These are phyloP conservation scores for Ailurus styani DNA, from an alignment of 2,113 vertebrate species.

Conservation along the genomic window DNA sequence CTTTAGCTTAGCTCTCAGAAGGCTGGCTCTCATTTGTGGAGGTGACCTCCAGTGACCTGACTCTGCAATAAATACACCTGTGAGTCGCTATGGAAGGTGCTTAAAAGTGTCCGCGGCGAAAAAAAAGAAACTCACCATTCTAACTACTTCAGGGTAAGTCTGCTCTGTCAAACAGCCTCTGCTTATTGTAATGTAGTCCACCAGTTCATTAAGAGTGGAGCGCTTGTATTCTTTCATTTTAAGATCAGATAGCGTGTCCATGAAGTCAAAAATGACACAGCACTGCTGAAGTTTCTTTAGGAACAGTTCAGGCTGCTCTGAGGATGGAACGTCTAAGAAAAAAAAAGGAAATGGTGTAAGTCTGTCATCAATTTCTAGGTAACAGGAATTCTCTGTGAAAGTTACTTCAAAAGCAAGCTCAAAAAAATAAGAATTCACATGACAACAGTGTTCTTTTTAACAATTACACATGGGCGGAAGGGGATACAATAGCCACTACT, in stretches of 20 bases:
- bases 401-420: conserved; percentile 78
- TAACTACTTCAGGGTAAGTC: conserved; percentile 99
- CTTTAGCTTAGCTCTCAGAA: conserved; percentile 54
- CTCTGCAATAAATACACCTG: conserved; percentile 67
- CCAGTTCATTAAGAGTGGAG: conserved; percentile 99
- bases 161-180: conserved; percentile 99
- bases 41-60: conserved; percentile 51
- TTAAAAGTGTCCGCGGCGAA: conserved; percentile 76
- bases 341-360: conserved; percentile 83
- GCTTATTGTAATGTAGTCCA: conserved; percentile 99
- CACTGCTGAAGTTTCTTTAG: conserved; percentile 99
- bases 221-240: conserved; percentile 99
- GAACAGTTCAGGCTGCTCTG: conserved; percentile 99
- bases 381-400: conserved; percentile 81
- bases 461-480: conserved; percentile 48
- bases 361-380: conserved; percentile 81
- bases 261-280: conserved; percentile 99
- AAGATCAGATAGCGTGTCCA: conserved; percentile 99
- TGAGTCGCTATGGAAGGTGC: conserved; percentile 67
- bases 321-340: conserved; percentile 93
- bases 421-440: conserved; percentile 72
- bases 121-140: conserved; percentile 94
- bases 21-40: conserved; percentile 49
- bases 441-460: conserved; percentile 76
- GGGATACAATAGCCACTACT: not conserved